Percentiles rank a stretch among this genome's conserved stretches.
Conservation (phyloP, 2,113 vertebrate species). For the Dromas ardeola region DNA sequence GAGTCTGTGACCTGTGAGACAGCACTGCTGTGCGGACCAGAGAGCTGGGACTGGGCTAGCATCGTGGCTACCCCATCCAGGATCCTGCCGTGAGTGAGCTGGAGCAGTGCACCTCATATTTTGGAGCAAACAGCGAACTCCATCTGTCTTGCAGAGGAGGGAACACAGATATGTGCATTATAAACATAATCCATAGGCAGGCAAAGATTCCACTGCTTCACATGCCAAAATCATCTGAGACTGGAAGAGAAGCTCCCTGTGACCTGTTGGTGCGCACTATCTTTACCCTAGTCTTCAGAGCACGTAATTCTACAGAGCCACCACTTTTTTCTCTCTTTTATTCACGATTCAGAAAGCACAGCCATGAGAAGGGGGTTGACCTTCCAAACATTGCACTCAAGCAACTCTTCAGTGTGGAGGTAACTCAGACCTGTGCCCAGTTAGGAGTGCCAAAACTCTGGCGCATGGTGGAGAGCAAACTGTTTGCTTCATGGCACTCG, state of each 20-base stretch:
- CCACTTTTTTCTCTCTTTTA: not conserved
- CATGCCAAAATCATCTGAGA: not conserved
- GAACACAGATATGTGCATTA: not conserved
- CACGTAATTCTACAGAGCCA: not conserved
- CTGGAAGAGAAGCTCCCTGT: not conserved
- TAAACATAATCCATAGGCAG: not conserved
- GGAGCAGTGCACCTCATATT: not conserved
- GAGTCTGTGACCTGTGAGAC: not conserved
- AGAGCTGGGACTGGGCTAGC: not conserved
- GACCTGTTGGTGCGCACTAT: not conserved
- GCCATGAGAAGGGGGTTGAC: not conserved
- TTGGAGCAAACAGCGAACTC: not conserved
- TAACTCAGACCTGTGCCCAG: not conserved
- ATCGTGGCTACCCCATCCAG: too few species aligned
- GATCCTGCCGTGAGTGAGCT: not conserved
- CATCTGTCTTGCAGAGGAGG: not conserved
- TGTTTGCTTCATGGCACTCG: not conserved
- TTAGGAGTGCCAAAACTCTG: not conserved
- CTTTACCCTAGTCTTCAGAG: not conserved
- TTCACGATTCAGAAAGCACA: not conserved
- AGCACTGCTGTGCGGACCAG: fast-evolving
- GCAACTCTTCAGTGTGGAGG: not conserved
- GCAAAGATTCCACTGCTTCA: not conserved
- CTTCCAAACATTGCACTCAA: not conserved
- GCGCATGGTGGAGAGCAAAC: not conserved